These are phyloP conservation scores for Chromoteleia sp. DNA, from an alignment of 2,888 invertebrate genomes.

Conservation along the genomic window DNA sequence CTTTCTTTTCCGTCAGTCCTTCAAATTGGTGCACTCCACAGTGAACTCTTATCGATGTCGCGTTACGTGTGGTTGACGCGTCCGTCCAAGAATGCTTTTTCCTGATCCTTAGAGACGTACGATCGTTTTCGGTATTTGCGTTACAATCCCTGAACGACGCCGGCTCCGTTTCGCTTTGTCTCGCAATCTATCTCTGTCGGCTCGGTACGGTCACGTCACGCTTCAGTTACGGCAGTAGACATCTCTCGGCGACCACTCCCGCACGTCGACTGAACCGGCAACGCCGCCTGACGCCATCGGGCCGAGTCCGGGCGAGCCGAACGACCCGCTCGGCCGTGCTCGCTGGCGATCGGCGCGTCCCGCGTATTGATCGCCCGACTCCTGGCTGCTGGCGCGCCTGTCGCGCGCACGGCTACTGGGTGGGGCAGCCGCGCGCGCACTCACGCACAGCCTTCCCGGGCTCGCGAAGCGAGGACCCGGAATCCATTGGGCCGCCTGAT, in stretches of 20 bases:
- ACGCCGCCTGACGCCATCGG: constrained; percentile 79
- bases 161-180: constrained; percentile 72
- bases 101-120: constrained; percentile 14
- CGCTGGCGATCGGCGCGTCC: constrained; percentile 72
- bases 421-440: constrained; percentile 85
- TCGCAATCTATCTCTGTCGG: constrained; percentile 72
- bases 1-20: not conserved
- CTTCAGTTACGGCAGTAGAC: constrained; percentile 80
- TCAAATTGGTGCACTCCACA: no score
- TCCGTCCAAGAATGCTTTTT: no score
- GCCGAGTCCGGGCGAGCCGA: constrained; percentile 80
- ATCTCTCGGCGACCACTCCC: constrained; percentile 84
- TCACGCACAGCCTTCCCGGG: constrained; percentile 85
- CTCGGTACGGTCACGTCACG: constrained; percentile 73
- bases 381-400: constrained; percentile 75
- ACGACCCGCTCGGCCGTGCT: constrained; percentile 72
- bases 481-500: no score
- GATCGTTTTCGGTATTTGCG: constrained; percentile 13
- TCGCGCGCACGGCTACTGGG: constrained; percentile 74
- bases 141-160: constrained; percentile 60
- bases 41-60: not conserved
- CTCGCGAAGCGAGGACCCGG: no score
- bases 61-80: not conserved
- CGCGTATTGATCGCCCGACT: constrained; percentile 83
- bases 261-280: constrained; percentile 84